A percentile compares a stretch with the other conserved stretches of the same genome.
Evolutionary conservation across 2,113 vertebrate species (phyloP).

Genomic region (Oreamnos americanus): DNA sequence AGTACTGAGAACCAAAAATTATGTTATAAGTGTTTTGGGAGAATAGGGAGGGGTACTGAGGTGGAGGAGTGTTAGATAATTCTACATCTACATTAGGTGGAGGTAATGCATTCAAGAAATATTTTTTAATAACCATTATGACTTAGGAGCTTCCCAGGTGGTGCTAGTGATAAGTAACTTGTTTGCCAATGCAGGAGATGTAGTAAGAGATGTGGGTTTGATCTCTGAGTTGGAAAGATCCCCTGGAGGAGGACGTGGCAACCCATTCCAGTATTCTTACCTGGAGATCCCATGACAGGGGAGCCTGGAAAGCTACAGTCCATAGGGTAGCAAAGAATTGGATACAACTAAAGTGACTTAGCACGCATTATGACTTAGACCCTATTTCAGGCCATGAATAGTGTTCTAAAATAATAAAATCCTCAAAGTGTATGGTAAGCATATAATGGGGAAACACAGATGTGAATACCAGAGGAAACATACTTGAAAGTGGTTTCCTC

Average conservation of each 20-base stretch:
- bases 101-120: neutral
- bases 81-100: neutral
- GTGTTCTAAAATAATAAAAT: neutral
- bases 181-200: neutral
- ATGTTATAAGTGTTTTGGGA: neutral
- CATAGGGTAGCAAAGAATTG: rapidly evolving
- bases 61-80: neutral
- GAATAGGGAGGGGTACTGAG: neutral
- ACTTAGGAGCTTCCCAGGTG: neutral
- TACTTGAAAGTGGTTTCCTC: neutral
- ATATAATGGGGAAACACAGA: neutral
- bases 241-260: neutral
- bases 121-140: neutral
- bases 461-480: neutral
- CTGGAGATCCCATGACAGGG: neutral
- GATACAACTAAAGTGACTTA: neutral
- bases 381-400: neutral
- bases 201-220: neutral
- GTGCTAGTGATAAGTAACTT: neutral
- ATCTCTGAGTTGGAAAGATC: neutral
- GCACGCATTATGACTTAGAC: neutral
- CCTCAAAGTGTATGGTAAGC: neutral
- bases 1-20: neutral
- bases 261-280: neutral
- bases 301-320: neutral